Evolutionary conservation across 2,888 invertebrate genomes (phyloP), one percentile per base, ranked within the genome.

Genomic region (Apocheima hispidaria): DNA sequence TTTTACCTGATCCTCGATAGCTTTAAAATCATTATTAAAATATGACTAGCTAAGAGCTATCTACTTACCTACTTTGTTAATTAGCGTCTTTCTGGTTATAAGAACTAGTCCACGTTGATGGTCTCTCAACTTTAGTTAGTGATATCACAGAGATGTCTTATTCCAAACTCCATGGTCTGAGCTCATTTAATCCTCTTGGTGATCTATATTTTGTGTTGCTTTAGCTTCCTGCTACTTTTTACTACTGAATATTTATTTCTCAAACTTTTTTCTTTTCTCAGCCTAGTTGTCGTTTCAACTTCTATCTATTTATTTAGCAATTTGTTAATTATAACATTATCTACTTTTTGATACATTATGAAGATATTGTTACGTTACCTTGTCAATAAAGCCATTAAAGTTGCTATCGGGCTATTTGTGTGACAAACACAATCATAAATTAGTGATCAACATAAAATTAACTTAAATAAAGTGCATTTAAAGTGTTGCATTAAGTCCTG

Each of bases 311-410:
- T 59, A 65, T 41, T 48, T 55, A 62, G 44, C 50, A 48, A 21
- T 21, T 21, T 20, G 33, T 48, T 53, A 58, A n/a, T 63, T 59
- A 56, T 71, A 73, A 70, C 74, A 77, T 73, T 73, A 72, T 77
- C 82, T 86, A 85, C 74, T 71, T 74, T 74, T 72, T 74, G 71
- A 79, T 81, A 73, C 78, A 75, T 79, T 79, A 77, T 68, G 75
- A 81, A 72, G 71, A 79, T 78, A 80, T 73, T 80, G 79, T 86
- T 90, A 90, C 89, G 82, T 96, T 98, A 98, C 98, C 98, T 98
- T 96, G 96, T 96, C 88, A 97, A 95, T 88, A 97, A 96, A 94
- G 96, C 97, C 97, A 98, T 97, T 95, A 98, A 96, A 94, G 96
- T 97, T 95, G 97, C 97, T 95, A 98, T 96, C 94, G 97, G 97